phyloP scores from a whole-genome alignment of 2,797 vertebrate species.

The Scomberomorus guttatus region DNA sequence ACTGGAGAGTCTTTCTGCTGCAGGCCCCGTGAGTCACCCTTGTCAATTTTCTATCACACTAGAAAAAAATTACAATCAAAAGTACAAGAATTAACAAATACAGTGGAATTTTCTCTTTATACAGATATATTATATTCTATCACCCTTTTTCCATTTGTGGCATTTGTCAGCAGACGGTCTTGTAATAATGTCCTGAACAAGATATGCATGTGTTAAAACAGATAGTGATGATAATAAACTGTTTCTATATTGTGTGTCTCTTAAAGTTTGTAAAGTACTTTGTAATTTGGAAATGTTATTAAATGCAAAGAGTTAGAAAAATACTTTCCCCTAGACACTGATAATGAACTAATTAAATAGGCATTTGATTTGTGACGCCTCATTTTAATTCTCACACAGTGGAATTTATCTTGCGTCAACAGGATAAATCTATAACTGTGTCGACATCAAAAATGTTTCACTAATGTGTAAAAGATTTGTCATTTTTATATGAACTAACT shows the following conservation, averaged over 20 bases:
- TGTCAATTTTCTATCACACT: background rate
- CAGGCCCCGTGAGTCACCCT: conserved; percentile 91
- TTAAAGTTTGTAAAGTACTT: background rate
- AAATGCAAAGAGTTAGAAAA: background rate
- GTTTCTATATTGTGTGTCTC: background rate
- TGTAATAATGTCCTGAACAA: background rate
- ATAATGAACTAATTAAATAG: background rate
- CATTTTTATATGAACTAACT: background rate
- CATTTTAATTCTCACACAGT: background rate
- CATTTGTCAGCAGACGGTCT: no score
- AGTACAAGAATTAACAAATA: background rate
- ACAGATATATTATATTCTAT: background rate
- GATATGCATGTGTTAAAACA: background rate
- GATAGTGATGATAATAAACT: background rate
- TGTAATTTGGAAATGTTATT: no score
- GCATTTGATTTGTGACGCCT: no score
- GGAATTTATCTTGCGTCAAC: background rate
- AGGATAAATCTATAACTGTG: background rate
- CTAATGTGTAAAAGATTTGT: background rate
- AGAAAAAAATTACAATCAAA: background rate
- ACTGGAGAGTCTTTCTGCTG: conserved; percentile 98
- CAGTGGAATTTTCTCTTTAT: no score
- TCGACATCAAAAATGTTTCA: background rate
- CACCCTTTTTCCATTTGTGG: no score
- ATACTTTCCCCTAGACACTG: background rate